phyloP scores from a whole-genome alignment of 2,113 vertebrate species.

The Ictidomys tridecemlineatus region DNA sequence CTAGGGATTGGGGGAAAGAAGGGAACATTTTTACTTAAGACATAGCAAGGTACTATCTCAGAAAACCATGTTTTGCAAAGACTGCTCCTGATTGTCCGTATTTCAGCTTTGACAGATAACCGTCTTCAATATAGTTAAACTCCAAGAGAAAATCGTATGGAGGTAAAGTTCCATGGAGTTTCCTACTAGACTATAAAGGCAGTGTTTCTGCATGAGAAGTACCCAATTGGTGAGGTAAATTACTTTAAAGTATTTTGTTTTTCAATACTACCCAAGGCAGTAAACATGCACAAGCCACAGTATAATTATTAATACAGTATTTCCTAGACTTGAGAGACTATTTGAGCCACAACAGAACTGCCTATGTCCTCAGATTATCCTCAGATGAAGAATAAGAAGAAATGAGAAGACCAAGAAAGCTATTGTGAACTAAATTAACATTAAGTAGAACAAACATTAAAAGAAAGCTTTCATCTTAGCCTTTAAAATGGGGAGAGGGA shows the following conservation, averaged over 20 bases:
- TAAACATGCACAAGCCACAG: not conserved
- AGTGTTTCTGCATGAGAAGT: slow-evolving; percentile 38
- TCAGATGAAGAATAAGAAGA: slow-evolving; percentile 63
- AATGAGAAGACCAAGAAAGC: slow-evolving; percentile 43
- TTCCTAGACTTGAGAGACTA: slow-evolving; percentile 16
- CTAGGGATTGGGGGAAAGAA: not conserved
- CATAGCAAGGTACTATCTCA: not conserved
- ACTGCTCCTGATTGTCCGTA: not conserved
- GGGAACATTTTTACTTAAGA: not conserved
- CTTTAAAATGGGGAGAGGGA: not conserved
- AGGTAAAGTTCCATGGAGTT: slow-evolving; percentile 8
- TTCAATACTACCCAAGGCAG: slow-evolving; percentile 46
- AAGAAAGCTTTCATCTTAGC: not conserved
- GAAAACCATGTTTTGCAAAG: not conserved
- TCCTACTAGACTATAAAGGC: not conserved
- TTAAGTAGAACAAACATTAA: not conserved
- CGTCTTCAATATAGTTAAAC: not conserved
- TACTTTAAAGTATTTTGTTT: slow-evolving; percentile 25
- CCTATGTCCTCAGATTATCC: slow-evolving; percentile 33
- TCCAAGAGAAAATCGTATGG: slow-evolving; percentile 10
- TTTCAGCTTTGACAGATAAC: not conserved
- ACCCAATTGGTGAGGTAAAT: not conserved
- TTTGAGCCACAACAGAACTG: slow-evolving; percentile 24
- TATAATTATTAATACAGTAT: slow-evolving; percentile 49
- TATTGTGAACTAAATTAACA: slow-evolving; percentile 32